Conservation (phyloP, 1,140 invertebrate species). For the Dendroctonus ponderosae region DNA sequence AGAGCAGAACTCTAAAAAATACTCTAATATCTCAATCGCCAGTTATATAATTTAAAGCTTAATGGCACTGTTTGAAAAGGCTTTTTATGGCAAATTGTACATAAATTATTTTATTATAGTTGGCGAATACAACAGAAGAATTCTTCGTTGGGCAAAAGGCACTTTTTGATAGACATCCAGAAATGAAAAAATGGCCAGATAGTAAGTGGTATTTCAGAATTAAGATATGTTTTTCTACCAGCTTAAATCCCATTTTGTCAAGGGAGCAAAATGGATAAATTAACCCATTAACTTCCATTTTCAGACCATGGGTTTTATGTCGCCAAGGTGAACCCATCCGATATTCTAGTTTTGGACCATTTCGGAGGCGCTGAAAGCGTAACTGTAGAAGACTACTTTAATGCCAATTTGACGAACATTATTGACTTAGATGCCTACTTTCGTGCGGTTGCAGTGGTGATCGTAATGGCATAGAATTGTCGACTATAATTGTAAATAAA, state of each 20-base stretch:
- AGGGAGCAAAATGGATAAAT: too few species aligned
- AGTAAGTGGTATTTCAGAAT: slow-evolving; percentile 29
- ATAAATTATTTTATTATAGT: slow-evolving; percentile 50
- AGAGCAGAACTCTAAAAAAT: too few species aligned
- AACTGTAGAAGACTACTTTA: slow-evolving; percentile 41
- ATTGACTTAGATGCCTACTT: too few species aligned
- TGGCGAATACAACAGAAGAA: slow-evolving; percentile 59
- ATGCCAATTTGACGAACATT: slow-evolving; percentile 26
- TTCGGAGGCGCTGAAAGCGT: slow-evolving; percentile 75
- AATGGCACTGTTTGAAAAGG: too few species aligned
- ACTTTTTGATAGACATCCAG: slow-evolving; percentile 68
- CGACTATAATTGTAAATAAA: too few species aligned
- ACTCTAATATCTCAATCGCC: too few species aligned
- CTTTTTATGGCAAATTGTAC: too few species aligned
- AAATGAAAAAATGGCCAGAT: slow-evolving; percentile 44
- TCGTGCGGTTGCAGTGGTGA: too few species aligned
- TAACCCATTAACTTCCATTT: background rate
- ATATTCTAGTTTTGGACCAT: slow-evolving; percentile 71
- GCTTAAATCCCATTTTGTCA: slow-evolving; percentile 10
- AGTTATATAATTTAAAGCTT: background rate
- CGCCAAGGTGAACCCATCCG: slow-evolving; percentile 67
- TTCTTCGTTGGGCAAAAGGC: slow-evolving; percentile 61
- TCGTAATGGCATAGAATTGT: too few species aligned
- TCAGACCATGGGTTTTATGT: slow-evolving; percentile 68
- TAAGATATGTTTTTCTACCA: background rate